These are phyloP conservation scores for Volucella inanis DNA, from an alignment of 2,888 invertebrate species.

Conservation along the genomic window DNA sequence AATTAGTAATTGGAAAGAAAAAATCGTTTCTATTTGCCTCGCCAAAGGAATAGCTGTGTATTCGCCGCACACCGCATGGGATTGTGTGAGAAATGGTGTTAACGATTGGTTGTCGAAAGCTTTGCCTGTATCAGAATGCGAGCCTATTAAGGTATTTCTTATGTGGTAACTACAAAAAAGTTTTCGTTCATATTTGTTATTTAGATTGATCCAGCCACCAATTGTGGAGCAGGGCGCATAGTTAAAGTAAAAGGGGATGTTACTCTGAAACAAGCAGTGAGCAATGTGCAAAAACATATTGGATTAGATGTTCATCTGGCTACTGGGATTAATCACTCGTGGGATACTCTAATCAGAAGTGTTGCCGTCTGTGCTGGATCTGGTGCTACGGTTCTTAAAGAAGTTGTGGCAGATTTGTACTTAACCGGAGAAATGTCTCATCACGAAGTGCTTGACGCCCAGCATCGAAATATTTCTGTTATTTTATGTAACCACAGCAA, in stretches of 20 bases:
- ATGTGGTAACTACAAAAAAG: neutral
- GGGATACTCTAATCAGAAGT: slow-evolving; percentile 84
- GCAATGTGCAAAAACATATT: slow-evolving; percentile 86
- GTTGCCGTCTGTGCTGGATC: slow-evolving; percentile 96
- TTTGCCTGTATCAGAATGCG: slow-evolving; percentile 77
- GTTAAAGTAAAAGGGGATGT: slow-evolving; percentile 83
- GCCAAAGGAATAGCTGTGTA: slow-evolving; percentile 94
- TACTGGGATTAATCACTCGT: slow-evolving; percentile 82
- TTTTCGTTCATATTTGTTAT: slow-evolving; percentile 8
- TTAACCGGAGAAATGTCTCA: slow-evolving; percentile 97
- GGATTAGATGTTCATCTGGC: slow-evolving; percentile 90
- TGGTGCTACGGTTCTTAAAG: slow-evolving; percentile 90
- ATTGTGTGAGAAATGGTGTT: slow-evolving; percentile 91
- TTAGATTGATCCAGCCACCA: slow-evolving; percentile 56
- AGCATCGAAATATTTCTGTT: slow-evolving; percentile 90
- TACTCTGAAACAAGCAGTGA: slow-evolving; percentile 86
- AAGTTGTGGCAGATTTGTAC: slow-evolving; percentile 89
- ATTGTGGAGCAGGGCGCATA: slow-evolving; percentile 85
- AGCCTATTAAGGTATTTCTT: slow-evolving; percentile 77
- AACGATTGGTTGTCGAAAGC: slow-evolving; percentile 94
- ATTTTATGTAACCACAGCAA: slow-evolving; percentile 96
- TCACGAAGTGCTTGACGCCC: slow-evolving; percentile 94
- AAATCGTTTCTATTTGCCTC: slow-evolving; percentile 90
- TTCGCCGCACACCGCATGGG: slow-evolving; percentile 97
- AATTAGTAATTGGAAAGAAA: slow-evolving; percentile 89